Evolutionary conservation across 1,140 invertebrate genomes (phyloP), one percentile per base, ranked within the genome.

Genomic region (Rhopalosiphum padi): DNA sequence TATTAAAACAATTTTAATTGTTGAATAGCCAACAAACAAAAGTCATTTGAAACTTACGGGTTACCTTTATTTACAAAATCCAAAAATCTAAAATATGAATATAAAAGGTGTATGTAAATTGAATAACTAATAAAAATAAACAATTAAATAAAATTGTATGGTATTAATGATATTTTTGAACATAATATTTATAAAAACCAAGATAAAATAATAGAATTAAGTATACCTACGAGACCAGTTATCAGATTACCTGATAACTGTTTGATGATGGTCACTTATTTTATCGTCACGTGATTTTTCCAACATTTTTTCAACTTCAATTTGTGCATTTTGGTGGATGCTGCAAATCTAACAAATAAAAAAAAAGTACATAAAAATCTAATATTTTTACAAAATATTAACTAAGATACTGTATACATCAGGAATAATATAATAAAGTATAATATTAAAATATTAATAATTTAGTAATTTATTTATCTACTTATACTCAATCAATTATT

Each of bases 301-400:
- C n/a, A 77, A 41, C 53, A 60, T 68, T 91, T 91, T 91, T 43
- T 93, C 82, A 86, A 93, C 82, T 85, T 86, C 82, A 51, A 93
- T 55, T 86, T 86, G 77, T 86, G 48, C 55, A 93, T 85, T 93
- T 93, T 86, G 48, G 48, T 53, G 82, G 37, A 41, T 93, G n/a
- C 41, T 46, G 82, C 25, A 93, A 93, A 37, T 93, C 91, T 93
- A 55, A 23, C n/a, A 53, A 41, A 92, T 41, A 53, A 83, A 83
- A 41, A 41, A 21, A 91, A 85, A 83, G 3, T 68, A 68, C 46
- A 51, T 53, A 85, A 53, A 82, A 85, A 92, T 43, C 8, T 41
- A 55, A 53, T 35, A 51, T 88, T 89, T 25, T 55, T 35, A 55
- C n/a, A 88, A 53, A 89, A 37, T 55, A 89, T 37, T 89, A 88